These are phyloP conservation scores for Papilio helenus DNA, from an alignment of 1,140 invertebrate species.

Conservation along the genomic window DNA sequence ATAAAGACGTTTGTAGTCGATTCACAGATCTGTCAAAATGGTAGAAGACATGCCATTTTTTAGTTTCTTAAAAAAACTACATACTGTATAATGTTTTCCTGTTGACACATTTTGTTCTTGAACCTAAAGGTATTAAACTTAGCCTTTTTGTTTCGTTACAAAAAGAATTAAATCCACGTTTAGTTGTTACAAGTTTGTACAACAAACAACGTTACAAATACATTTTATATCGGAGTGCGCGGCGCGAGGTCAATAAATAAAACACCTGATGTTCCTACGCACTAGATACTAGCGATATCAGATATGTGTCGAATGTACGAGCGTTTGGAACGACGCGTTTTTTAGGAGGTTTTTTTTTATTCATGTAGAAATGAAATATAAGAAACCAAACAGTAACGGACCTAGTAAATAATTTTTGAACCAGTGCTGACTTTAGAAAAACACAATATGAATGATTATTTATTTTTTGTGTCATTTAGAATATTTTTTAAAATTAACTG, in stretches of 20 bases:
- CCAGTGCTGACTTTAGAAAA: too few species aligned
- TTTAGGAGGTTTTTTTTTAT: neutral
- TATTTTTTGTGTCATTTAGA: too few species aligned
- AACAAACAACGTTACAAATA: slow-evolving; percentile 3
- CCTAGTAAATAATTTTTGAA: too few species aligned
- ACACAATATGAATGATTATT: too few species aligned
- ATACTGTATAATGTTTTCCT: too few species aligned
- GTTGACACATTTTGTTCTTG: too few species aligned
- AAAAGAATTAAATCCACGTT: slow-evolving; percentile 6
- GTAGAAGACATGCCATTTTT: neutral
- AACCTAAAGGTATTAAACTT: neutral
- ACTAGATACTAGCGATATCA: slow-evolving; percentile 62
- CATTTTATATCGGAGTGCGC: slow-evolving; percentile 14
- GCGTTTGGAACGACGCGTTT: slow-evolving; percentile 45
- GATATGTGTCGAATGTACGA: slow-evolving; percentile 41
- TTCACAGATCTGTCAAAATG: neutral
- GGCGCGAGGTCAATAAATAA: slow-evolving; percentile 9
- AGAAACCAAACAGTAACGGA: too few species aligned
- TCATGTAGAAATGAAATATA: too few species aligned
- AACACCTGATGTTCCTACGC: slow-evolving; percentile 61
- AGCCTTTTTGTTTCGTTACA: neutral
- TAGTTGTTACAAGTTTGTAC: slow-evolving; percentile 17
- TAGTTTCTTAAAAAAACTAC: too few species aligned
- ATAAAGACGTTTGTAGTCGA: neutral
- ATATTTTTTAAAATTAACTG: too few species aligned